Base-by-base conservation (phyloP, 2,888 invertebrate genomes). In the Tineola bisselliella region DNA sequence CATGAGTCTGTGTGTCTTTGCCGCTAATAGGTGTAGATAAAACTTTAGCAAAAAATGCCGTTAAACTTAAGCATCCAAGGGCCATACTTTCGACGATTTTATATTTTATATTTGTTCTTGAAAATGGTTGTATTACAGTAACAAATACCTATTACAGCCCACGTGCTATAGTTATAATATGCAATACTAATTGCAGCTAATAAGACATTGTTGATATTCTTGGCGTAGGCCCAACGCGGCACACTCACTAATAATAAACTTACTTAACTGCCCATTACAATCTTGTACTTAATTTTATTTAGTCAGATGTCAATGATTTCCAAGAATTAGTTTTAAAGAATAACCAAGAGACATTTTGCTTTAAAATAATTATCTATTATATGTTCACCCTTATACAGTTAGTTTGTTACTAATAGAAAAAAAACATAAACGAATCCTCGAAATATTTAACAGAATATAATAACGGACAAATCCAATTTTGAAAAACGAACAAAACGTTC, bases 131-230 rank as follows among this genome's bases (percentile, higher is more conserved):
- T n/a, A n/a, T n/a, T n/a, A n/a, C n/a, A 25, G 25, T 2, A 25
- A 25, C 25, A 25, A 25, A 25, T 4, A 13, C 13, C 43, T 3
- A 43, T 43, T 43, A 43, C 3, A 43, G 43, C 43, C 43, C 43
- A 43, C 43, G 43, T n/a, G 43, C 10, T 17, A 10, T 48, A 65
- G 65, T 67, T 77, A 80, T 79, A 78, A 76, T 77, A 81, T 78
- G 73, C 75, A 76, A 76, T 81, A 77, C 79, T 83, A 82, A 83
- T 81, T 79, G 78, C 69, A 67, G 62, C 69, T 79, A 83, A 84
- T 82, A 74, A 80, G 80, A 75, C 75, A 74, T 72, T 76, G 72
- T 74, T 15, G 69, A 68, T 68, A 68, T 63, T 68, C 63, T 68
- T 77, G 74, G 76, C 77, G 77, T 76, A 70, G 75, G 75, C 73